phyloP scores from a whole-genome alignment of 2,888 invertebrate species.

The Sycophila texana region DNA sequence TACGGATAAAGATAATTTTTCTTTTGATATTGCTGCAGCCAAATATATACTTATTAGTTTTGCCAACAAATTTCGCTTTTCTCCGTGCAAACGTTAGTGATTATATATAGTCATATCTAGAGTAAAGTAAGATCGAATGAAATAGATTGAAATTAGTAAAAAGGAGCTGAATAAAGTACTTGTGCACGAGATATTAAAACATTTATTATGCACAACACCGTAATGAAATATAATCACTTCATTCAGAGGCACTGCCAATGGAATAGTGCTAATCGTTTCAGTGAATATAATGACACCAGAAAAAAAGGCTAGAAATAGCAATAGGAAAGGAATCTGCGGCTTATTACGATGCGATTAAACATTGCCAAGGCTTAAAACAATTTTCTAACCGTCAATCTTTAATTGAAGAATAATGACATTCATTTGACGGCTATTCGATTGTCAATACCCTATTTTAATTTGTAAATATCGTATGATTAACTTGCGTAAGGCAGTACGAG shows the following conservation, averaged over 20 bases:
- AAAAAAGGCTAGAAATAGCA: neutral
- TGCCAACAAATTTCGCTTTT: too few relatives aligned
- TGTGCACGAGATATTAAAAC: neutral
- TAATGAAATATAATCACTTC: neutral
- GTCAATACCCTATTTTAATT: conserved; percentile 23
- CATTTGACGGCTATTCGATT: conserved; percentile 10
- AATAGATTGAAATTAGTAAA: too few relatives aligned
- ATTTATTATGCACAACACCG: neutral
- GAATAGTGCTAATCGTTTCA: neutral
- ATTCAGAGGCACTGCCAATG: conserved; percentile 10
- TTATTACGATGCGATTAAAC: conserved; percentile 24
- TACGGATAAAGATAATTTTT: neutral
- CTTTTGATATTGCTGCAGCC: too few relatives aligned
- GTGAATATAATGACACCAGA: neutral
- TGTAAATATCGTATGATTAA: conserved; percentile 21
- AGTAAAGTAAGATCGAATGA: too few relatives aligned
- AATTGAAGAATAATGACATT: conserved; percentile 23
- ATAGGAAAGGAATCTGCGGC: neutral
- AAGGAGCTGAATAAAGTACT: neutral
- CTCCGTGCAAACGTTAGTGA: too few relatives aligned
- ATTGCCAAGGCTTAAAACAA: neutral
- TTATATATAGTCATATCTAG: too few relatives aligned
- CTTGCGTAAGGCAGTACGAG: conserved; percentile 5
- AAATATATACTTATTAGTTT: too few relatives aligned
- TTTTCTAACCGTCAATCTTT: neutral